Evolutionary conservation across 2,888 invertebrate genomes (phyloP).

Genomic region (Siphonodentalium dalli): DNA sequence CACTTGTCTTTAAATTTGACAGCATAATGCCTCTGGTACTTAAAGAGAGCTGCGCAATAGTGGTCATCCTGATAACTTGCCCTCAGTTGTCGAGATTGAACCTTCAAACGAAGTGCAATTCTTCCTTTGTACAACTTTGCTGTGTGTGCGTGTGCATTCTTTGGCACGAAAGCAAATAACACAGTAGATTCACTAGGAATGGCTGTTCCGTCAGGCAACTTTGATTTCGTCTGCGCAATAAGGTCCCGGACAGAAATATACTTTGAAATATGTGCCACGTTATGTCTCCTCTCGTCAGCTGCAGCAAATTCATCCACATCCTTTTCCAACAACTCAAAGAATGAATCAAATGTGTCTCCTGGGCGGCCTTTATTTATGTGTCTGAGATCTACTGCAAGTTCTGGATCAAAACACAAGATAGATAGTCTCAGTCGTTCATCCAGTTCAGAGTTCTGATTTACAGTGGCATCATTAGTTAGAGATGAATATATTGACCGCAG

Average conservation of each 20-base stretch:
- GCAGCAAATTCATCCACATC: slow-evolving; percentile 22
- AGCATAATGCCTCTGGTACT: slow-evolving; percentile 20
- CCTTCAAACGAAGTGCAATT: slow-evolving; percentile 19
- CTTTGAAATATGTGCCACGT: slow-evolving; percentile 19
- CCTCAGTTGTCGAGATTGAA: slow-evolving; percentile 26
- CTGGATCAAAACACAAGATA: slow-evolving; percentile 16
- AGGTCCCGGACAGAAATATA: slow-evolving; percentile 27
- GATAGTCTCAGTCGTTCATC: slow-evolving; percentile 6
- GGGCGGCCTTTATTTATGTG: slow-evolving; percentile 26
- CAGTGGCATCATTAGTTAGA: slow-evolving; percentile 13
- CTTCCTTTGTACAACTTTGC: slow-evolving; percentile 23
- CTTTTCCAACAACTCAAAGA: slow-evolving; percentile 18
- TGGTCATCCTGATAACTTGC: slow-evolving; percentile 25
- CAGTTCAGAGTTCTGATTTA: slow-evolving; percentile 12
- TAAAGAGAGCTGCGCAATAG: slow-evolving; percentile 26
- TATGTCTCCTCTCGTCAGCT: slow-evolving; percentile 22
- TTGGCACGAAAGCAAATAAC: slow-evolving; percentile 26
- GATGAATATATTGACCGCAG: slow-evolving; percentile 14
- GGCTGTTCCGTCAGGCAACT: slow-evolving; percentile 19
- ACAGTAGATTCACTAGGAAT: slow-evolving; percentile 28
- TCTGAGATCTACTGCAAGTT: slow-evolving; percentile 21
- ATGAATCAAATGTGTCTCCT: slow-evolving; percentile 19
- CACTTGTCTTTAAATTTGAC: not conserved
- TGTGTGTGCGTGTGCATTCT: slow-evolving; percentile 18
- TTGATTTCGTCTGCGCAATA: slow-evolving; percentile 19